Base-by-base conservation (phyloP, 2,797 vertebrate genomes). In the Sarcophilus harrisii region DNA sequence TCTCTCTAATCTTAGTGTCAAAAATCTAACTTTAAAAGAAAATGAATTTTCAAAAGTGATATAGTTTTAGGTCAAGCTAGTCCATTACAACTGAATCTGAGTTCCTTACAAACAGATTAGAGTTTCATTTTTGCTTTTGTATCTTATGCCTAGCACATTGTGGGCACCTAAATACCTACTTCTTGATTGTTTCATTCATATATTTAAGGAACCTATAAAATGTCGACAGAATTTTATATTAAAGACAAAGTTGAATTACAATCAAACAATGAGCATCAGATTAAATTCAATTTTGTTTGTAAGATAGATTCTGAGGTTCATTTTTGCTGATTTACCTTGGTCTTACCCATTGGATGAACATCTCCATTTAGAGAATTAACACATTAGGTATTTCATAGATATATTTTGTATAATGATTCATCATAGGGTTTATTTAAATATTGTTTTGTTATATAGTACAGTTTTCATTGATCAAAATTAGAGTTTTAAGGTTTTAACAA, bases 401-500 rank as follows among this genome's bases (percentile, higher is more conserved):
- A 95, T 30, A 94, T 30, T 90, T 95, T 93, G 57, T 32, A 94
- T 30, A 94, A 93, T 95, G 92, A 93, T 90, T 95, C 94, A 13
- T 59, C 93, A 0, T 94, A 57, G 55, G 4, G 60, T 95, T 96
- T 97, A 73, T 95, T 54, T 81, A 96, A 38, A 93, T 93, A 90
- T 38, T 93, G 90, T 90, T 97, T 93, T 21, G 92, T 96, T 81
- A 94, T 94, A 94, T 94, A 95, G 54, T 89, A 62, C 90, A 57
- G 57, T 94, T 95, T 49, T 94, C 81, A 81, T 93, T 92, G 94
- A 60, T 45, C 91, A 94, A 92, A 92, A 94, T 90, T 94, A 92
- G 92, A 95, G 95, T 94, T 90, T 29, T 57, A 49, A 96, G 59
- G 54, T 94, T 97, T 96, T 94, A 8, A 94, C 92, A 91, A 18